Conservation (phyloP, 1,140 invertebrate species). For the Lineus longissimus region DNA sequence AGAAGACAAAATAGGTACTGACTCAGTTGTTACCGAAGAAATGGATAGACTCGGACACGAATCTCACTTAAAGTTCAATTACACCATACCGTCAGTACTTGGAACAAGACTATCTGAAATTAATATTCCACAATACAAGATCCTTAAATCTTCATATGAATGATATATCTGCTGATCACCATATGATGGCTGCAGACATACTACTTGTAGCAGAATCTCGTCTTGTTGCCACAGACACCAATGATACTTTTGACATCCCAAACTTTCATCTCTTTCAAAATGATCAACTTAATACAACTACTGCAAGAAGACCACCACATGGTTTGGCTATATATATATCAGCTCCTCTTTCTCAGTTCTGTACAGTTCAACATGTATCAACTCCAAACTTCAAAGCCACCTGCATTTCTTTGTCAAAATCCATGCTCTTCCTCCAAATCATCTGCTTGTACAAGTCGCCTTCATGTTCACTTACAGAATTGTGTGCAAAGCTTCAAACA, state of each 20-base stretch:
- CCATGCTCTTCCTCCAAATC: neutral
- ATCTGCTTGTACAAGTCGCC: neutral
- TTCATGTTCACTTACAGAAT: neutral
- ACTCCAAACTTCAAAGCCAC: neutral
- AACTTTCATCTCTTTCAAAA: neutral
- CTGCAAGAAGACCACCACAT: neutral
- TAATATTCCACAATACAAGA: conserved; percentile 3
- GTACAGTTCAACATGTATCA: neutral
- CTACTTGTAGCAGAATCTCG: neutral
- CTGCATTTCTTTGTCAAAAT: neutral
- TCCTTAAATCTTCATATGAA: neutral
- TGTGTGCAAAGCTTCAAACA: neutral
- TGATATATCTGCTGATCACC: neutral
- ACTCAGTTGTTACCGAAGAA: neutral
- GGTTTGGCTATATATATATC: neutral
- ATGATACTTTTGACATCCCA: neutral
- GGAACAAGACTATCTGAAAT: neutral
- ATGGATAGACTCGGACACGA: neutral
- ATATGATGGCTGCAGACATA: neutral
- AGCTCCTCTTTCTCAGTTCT: neutral
- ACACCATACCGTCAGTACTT: neutral
- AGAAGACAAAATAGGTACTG: neutral
- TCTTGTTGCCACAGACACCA: neutral
- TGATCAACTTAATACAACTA: neutral
- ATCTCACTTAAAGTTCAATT: neutral